Conservation (phyloP, 2,888 invertebrate genomes). For the Automeris io region DNA sequence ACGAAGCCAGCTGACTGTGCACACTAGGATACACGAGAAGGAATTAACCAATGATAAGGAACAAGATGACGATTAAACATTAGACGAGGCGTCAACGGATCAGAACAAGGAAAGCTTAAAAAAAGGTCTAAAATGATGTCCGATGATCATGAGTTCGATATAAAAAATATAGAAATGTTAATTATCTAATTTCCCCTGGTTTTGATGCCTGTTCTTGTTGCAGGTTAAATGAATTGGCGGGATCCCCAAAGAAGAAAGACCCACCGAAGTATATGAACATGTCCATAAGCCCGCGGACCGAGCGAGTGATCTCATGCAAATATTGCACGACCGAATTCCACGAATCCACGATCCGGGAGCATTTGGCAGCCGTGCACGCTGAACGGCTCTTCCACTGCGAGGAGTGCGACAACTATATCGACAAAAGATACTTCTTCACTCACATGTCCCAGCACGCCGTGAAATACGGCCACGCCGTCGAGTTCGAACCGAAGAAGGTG, state of each 20-base stretch:
- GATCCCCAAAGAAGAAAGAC: constrained; percentile 7
- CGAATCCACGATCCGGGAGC: constrained; percentile 25
- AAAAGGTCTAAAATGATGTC: too few relatives aligned
- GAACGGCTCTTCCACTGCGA: constrained; percentile 55
- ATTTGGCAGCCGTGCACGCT: constrained; percentile 40
- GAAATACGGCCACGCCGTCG: constrained; percentile 17
- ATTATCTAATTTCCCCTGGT: too few relatives aligned
- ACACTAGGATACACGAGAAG: constrained; percentile 27
- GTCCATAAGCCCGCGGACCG: constrained; percentile 10
- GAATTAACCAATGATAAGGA: not conserved
- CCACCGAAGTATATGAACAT: constrained; percentile 6
- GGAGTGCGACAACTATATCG: constrained; percentile 49
- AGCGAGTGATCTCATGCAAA: constrained; percentile 19
- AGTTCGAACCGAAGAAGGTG: constrained; percentile 4
- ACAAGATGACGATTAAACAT: too few relatives aligned
- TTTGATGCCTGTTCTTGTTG: constrained; percentile 26
- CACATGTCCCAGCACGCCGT: constrained; percentile 57
- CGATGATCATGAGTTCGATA: too few relatives aligned
- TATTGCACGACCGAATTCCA: constrained; percentile 27
- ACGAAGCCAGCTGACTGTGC: constrained; percentile 40
- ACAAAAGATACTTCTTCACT: constrained; percentile 38
- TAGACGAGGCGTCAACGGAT: too few relatives aligned
- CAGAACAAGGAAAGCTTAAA: too few relatives aligned
- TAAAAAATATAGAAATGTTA: too few relatives aligned
- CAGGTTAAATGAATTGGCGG: constrained; percentile 27